phyloP scores from a whole-genome alignment of 2,888 invertebrate genomes.

The Mactromeris polynyma region DNA sequence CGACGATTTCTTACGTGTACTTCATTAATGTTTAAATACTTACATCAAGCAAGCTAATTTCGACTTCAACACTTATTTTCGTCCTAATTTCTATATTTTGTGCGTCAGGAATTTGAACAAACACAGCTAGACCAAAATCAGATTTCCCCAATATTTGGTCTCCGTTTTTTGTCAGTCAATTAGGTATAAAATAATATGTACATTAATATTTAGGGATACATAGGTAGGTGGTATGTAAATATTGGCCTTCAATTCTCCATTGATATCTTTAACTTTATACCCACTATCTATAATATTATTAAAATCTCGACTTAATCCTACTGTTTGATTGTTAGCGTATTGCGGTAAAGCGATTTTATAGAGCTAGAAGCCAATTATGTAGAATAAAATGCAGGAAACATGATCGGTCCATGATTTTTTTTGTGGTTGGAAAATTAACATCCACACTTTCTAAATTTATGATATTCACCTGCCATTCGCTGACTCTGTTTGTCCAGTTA shows the following conservation, averaged over 20 bases:
- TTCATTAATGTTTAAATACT: no score
- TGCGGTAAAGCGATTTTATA: background rate
- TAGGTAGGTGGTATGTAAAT: constrained; percentile 23
- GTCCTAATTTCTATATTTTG: background rate
- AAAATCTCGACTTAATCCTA: constrained; percentile 38
- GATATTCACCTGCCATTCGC: no score
- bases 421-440: no score
- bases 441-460: no score
- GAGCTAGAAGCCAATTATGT: no score
- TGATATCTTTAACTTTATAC: background rate
- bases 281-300: constrained; percentile 23
- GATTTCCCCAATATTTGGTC: background rate
- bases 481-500: no score
- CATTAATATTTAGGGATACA: background rate
- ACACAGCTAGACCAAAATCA: background rate
- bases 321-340: background rate
- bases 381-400: no score
- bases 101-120: background rate
- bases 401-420: no score
- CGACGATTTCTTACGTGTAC: no score
- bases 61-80: background rate
- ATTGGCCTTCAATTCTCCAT: constrained; percentile 32
- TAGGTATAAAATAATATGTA: constrained; percentile 10
- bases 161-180: background rate
- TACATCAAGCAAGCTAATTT: background rate